A percentile compares a stretch with the other conserved stretches of the same genome.
These are phyloP conservation scores for Hylaea fasciaria DNA, from an alignment of 2,888 invertebrate genomes.

Conservation along the genomic window DNA sequence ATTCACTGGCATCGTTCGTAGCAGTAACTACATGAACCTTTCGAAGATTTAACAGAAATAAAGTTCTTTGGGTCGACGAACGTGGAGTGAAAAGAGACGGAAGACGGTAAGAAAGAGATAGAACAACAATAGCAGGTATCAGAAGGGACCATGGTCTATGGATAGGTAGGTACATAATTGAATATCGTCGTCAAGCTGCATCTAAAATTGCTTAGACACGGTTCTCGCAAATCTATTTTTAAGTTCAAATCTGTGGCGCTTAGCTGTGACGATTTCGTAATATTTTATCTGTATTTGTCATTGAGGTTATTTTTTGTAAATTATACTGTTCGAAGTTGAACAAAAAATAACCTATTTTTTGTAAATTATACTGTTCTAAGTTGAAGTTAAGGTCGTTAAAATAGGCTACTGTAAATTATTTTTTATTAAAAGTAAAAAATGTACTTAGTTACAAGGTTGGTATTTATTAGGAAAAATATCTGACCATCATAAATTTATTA, in stretches of 20 bases:
- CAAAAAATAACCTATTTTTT: too few relatives aligned
- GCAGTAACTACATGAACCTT: conserved; percentile 18
- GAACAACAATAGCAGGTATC: conserved; percentile 69
- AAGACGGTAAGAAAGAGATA: conserved; percentile 39
- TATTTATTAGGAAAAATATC: too few relatives aligned
- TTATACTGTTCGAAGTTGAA: conserved; percentile 14
- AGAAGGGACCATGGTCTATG: conserved; percentile 32
- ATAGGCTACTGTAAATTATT: neutral
- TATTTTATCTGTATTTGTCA: conserved; percentile 19
- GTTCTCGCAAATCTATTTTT: conserved; percentile 36
- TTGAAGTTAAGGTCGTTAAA: conserved; percentile 4
- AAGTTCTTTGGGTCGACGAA: conserved; percentile 45
- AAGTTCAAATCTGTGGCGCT: conserved; percentile 28
- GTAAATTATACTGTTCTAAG: conserved; percentile 15
- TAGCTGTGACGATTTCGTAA: conserved; percentile 24
- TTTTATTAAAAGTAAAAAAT: neutral
- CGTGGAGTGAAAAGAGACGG: conserved; percentile 32
- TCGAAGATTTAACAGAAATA: conserved; percentile 23
- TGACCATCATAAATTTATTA: too few relatives aligned
- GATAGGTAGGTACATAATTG: conserved; percentile 26
- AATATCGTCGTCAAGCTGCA: conserved; percentile 40
- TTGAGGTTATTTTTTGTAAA: conserved; percentile 9
- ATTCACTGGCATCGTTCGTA: conserved; percentile 16
- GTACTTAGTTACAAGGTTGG: too few relatives aligned
- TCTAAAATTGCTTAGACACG: conserved; percentile 35